Evolutionary conservation across 2,797 vertebrate genomes (phyloP).

Genomic region (Hydrolagus colliei): DNA sequence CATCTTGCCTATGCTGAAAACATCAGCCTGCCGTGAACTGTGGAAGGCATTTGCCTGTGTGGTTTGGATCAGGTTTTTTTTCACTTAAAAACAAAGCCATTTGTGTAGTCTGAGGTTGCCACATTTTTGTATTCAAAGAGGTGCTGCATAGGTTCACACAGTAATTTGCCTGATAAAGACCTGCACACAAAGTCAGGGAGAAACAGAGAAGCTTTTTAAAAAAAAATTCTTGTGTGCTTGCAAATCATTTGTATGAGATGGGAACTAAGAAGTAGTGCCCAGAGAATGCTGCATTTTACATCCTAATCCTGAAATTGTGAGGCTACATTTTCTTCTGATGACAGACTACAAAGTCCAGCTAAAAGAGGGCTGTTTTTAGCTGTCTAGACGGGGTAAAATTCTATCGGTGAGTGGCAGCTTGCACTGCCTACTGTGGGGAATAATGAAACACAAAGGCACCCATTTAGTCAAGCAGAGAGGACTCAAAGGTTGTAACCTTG

Average conservation of each 20-base stretch:
- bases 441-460: conserved; percentile 28
- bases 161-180: conserved; percentile 27
- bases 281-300: conserved; percentile 49
- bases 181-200: conserved; percentile 20
- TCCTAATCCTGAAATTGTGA: conserved; percentile 50
- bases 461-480: conserved; percentile 30
- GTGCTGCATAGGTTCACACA: conserved; percentile 7
- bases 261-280: conserved; percentile 46
- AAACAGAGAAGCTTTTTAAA: neutral
- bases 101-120: conserved; percentile 13
- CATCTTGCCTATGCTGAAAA: neutral
- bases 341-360: conserved; percentile 37
- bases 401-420: conserved; percentile 28
- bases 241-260: conserved; percentile 39
- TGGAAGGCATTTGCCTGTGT: neutral
- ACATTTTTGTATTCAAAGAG: conserved; percentile 2
- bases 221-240: neutral
- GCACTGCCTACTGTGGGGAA: conserved; percentile 25
- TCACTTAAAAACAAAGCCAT: conserved; percentile 14
- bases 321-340: conserved; percentile 43
- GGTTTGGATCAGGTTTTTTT: neutral
- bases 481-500: conserved; percentile 32
- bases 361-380: conserved; percentile 12
- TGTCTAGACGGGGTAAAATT: conserved; percentile 29
- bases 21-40: conserved; percentile 4